These are phyloP conservation scores for Lacerta agilis DNA, from an alignment of 2,797 vertebrate species.

Conservation along the genomic window DNA sequence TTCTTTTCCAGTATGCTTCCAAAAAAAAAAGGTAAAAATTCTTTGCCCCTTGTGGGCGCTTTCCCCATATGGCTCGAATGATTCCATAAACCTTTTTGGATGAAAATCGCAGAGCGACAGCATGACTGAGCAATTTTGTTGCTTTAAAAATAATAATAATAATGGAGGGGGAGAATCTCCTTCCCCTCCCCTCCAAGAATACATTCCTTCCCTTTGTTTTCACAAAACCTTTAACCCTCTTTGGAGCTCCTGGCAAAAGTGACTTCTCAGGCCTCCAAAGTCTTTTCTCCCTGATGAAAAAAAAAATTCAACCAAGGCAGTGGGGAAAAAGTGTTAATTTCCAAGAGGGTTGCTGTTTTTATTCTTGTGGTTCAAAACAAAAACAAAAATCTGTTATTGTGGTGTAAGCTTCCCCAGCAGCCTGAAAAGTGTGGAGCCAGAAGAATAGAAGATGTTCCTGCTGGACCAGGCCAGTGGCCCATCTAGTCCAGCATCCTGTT, in stretches of 20 bases:
- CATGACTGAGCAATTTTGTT: not conserved
- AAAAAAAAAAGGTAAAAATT: slow-evolving; percentile 58
- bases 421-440: too few relatives aligned
- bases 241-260: slow-evolving; percentile 46
- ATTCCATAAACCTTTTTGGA: not conserved
- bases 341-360: not conserved
- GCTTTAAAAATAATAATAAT: not conserved
- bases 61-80: not conserved
- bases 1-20: slow-evolving; percentile 63
- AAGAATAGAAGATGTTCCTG: too few relatives aligned
- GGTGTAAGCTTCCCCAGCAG: not conserved
- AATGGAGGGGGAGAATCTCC: not conserved
- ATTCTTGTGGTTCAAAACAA: not conserved
- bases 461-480: too few relatives aligned
- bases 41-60: slow-evolving; percentile 40
- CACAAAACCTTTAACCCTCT: slow-evolving; percentile 47
- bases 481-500: too few relatives aligned
- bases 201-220: slow-evolving; percentile 22
- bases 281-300: not conserved
- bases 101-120: not conserved
- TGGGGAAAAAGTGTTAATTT: not conserved
- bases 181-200: not conserved
- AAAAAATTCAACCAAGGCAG: not conserved
- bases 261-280: not conserved
- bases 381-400: not conserved